These are phyloP conservation scores for Acyrthosiphon pisum DNA, from an alignment of 1,140 invertebrate genomes.

Conservation along the genomic window DNA sequence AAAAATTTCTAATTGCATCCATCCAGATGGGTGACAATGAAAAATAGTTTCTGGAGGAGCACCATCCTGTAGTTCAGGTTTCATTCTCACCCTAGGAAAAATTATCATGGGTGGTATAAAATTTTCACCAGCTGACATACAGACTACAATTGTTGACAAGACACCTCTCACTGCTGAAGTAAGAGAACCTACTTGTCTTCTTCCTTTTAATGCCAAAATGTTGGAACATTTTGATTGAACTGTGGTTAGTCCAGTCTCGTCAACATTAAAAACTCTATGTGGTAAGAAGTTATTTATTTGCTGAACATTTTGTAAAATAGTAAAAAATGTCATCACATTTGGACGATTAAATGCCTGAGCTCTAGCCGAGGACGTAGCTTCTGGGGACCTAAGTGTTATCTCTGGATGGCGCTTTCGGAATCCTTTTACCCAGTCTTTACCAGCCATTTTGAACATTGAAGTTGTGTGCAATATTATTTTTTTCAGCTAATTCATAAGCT, in stretches of 20 bases:
- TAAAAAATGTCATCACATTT: slow-evolving; percentile 62
- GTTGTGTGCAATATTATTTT: slow-evolving; percentile 3
- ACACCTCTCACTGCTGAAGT: slow-evolving; percentile 62
- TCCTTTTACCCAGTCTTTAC: slow-evolving; percentile 61
- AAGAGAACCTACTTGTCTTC: slow-evolving; percentile 62
- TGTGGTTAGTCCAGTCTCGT: slow-evolving; percentile 61
- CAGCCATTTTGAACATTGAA: slow-evolving; percentile 58
- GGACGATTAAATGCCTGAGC: slow-evolving; percentile 64
- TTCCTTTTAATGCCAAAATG: slow-evolving; percentile 61
- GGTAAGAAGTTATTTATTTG: slow-evolving; percentile 49
- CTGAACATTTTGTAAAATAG: slow-evolving; percentile 60
- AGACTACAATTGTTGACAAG: slow-evolving; percentile 63
- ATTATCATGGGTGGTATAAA: slow-evolving; percentile 63
- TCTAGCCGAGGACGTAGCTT: slow-evolving; percentile 64
- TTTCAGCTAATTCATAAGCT: slow-evolving; percentile 10
- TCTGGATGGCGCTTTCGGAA: slow-evolving; percentile 64
- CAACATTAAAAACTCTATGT: slow-evolving; percentile 62
- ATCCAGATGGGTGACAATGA: not conserved
- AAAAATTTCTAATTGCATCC: slow-evolving; percentile 60
- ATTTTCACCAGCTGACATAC: slow-evolving; percentile 62
- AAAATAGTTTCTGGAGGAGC: slow-evolving; percentile 59
- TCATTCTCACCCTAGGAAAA: slow-evolving; percentile 62
- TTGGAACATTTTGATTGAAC: slow-evolving; percentile 61
- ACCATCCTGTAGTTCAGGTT: slow-evolving; percentile 61
- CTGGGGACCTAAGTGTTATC: slow-evolving; percentile 63